Evolutionary conservation across 2,113 vertebrate genomes (phyloP), one percentile per base, ranked within the genome.

Genomic region (Misgurnus anguillicaudatus): DNA sequence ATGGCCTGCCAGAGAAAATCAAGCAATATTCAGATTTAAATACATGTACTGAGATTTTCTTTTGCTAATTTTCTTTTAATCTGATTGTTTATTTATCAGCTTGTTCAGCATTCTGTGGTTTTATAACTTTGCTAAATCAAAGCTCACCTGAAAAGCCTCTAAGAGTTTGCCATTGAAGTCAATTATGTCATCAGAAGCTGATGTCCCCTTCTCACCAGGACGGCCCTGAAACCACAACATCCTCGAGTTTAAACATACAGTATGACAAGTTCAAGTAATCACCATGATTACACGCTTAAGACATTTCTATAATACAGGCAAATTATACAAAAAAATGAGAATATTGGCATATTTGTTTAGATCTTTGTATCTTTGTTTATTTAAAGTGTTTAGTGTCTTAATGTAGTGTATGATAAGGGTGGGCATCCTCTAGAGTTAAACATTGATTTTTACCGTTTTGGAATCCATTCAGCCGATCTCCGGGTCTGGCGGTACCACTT

Each of bases 101-200:
- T 55, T 0, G 4, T 24, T 7, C 6, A 51, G 47, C 51, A 21
- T 51, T 69, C 19, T 51, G 21, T 13, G 36, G 31, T 19, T 21
- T 71, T 24, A 61, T 74, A 45, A 24, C 60, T 61, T 9, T 58
- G 11, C 31, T 41, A 17, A 62, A 45, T 16, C 71, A 47, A 19
- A 17, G 57, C 83, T 90, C 67, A 97, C 97, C 95, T 95, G 95
- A 63, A 98, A 93, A 0, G 96, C 95, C 10, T 97, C 95, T 78
- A 95, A 88, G 83, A 98, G 95, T 68, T 94, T 93, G 77, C 96
- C 95, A 0, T 96, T 96, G 0, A 96, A 98, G 89, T 98, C 95
- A 0, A 97, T 94, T 74, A 96, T 91, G 0, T 97, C 95, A 0
- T 95, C 95, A 79, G 95, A 92, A 17, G 95, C 95, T 9, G 92